These are phyloP conservation scores for Sicus ferrugineus DNA, from an alignment of 2,888 invertebrate genomes.

Conservation along the genomic window DNA sequence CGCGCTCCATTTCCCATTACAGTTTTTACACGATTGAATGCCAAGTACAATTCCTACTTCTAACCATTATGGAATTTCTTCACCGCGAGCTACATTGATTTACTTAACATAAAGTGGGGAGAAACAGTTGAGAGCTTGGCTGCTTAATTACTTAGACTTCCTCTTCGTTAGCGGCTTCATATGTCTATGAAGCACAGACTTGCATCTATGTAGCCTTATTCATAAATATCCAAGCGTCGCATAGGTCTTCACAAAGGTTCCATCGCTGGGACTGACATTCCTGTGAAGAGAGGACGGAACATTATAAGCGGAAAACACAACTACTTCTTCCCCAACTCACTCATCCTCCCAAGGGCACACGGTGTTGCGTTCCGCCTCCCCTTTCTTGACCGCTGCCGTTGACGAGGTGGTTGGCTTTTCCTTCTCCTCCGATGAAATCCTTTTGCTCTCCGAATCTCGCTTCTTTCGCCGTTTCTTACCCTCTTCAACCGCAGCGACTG, in stretches of 20 bases:
- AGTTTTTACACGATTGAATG: too few species aligned
- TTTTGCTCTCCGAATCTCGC: constrained; percentile 54
- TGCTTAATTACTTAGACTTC: neutral
- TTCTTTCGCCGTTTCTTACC: constrained; percentile 58
- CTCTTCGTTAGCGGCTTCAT: neutral
- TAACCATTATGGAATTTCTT: too few species aligned
- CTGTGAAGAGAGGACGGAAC: constrained; percentile 68
- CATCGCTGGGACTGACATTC: constrained; percentile 82
- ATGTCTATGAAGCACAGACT: constrained; percentile 13
- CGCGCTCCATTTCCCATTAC: too few species aligned
- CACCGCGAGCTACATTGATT: neutral
- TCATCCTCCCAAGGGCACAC: constrained; percentile 96
- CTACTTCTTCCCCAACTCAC: constrained; percentile 70
- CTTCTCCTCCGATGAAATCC: constrained; percentile 51
- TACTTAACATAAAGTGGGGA: neutral
- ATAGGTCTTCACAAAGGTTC: constrained; percentile 93
- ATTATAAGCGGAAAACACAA: neutral
- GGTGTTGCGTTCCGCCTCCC: constrained; percentile 73
- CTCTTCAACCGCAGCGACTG: constrained; percentile 47
- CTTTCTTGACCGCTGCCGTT: constrained; percentile 42
- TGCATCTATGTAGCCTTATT: constrained; percentile 58
- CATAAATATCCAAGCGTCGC: constrained; percentile 93
- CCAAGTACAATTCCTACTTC: too few species aligned
- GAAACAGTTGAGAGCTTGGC: neutral
- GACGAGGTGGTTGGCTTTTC: constrained; percentile 44